These are phyloP conservation scores for Hemibagrus guttatus DNA, from an alignment of 2,797 vertebrate genomes.

Conservation along the genomic window DNA sequence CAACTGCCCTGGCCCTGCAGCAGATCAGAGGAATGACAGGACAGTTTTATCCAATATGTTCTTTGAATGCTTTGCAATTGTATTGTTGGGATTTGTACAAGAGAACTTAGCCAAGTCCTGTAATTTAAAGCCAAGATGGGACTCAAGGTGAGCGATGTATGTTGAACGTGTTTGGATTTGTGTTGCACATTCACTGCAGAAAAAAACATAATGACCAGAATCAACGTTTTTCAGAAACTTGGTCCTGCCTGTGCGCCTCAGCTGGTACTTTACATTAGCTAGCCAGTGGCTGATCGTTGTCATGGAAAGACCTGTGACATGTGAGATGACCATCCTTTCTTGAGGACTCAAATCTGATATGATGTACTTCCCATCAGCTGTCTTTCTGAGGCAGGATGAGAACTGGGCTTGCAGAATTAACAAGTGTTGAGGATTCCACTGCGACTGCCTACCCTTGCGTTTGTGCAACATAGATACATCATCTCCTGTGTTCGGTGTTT, in stretches of 20 bases:
- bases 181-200: slow-evolving; percentile 97
- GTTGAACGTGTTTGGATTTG: slow-evolving; percentile 96
- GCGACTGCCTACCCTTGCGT: slow-evolving; percentile 97
- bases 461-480: slow-evolving; percentile 85
- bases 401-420: slow-evolving; percentile 98
- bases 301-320: slow-evolving; percentile 97
- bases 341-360: slow-evolving; percentile 97
- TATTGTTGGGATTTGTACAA: slow-evolving; percentile 84
- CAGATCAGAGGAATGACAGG: slow-evolving; percentile 61
- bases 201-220: slow-evolving; percentile 95
- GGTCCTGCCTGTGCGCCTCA: slow-evolving; percentile 96
- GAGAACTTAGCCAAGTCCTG: slow-evolving; percentile 95
- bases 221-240: slow-evolving; percentile 99
- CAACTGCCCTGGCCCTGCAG: slow-evolving; percentile 82
- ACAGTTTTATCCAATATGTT: slow-evolving; percentile 83
- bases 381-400: slow-evolving; percentile 91
- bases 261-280: slow-evolving; percentile 99
- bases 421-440: slow-evolving; percentile 99
- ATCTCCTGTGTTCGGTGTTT: slow-evolving; percentile 84
- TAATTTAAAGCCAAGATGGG: slow-evolving; percentile 95
- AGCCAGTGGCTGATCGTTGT: slow-evolving; percentile 99
- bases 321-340: slow-evolving; percentile 96
- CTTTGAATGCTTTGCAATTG: slow-evolving; percentile 88
- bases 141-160: slow-evolving; percentile 95
- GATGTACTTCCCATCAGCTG: slow-evolving; percentile 92